These are phyloP conservation scores for Coreoperca whiteheadi DNA, from an alignment of 2,113 vertebrate species.

Conservation along the genomic window DNA sequence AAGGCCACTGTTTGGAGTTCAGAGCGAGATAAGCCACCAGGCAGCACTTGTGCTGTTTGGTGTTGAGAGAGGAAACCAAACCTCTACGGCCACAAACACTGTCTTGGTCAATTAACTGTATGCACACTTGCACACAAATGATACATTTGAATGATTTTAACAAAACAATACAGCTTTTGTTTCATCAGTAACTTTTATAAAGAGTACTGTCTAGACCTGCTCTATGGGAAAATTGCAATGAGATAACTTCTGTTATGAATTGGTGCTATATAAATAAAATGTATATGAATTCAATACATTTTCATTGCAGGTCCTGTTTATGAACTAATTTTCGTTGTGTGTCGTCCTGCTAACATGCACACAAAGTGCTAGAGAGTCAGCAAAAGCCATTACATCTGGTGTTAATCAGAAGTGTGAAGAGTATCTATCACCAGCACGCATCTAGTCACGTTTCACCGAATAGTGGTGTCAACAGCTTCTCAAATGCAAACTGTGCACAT, in stretches of 20 bases:
- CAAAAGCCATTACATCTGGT: neutral
- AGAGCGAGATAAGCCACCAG: conserved; percentile 73
- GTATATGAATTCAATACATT: too few relatives aligned
- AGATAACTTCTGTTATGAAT: too few relatives aligned
- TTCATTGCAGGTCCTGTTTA: neutral
- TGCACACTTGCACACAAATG: neutral
- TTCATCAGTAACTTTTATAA: neutral
- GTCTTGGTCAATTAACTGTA: conserved; percentile 35
- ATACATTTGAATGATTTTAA: conserved; percentile 8
- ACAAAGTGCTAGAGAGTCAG: neutral
- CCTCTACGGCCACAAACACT: conserved; percentile 14
- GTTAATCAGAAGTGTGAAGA: neutral
- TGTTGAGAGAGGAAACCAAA: conserved; percentile 21
- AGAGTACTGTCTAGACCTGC: too few relatives aligned
- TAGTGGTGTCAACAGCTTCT: neutral
- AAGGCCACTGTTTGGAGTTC: conserved; percentile 74
- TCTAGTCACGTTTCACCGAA: neutral
- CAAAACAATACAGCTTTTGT: neutral
- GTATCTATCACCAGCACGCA: neutral
- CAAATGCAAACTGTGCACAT: neutral
- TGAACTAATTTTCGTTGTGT: neutral
- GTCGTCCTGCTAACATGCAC: rapidly evolving
- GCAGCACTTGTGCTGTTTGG: conserved; percentile 49
- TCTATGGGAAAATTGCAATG: too few relatives aligned
- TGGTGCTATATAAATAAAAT: too few relatives aligned